These are phyloP conservation scores for Punctoribates punctum DNA, from an alignment of 2,888 invertebrate species.

Conservation along the genomic window DNA sequence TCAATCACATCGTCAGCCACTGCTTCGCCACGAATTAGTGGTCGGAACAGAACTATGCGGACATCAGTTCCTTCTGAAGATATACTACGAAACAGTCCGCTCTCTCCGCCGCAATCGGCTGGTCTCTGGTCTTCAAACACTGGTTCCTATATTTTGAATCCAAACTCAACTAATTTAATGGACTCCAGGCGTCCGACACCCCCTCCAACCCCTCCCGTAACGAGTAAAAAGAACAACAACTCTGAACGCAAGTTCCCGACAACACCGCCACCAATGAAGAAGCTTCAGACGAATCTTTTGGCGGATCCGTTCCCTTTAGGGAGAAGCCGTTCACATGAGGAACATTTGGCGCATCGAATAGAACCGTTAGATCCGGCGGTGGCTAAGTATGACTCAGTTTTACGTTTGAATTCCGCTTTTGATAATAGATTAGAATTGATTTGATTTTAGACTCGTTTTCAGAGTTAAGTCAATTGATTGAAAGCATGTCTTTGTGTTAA, in stretches of 20 bases:
- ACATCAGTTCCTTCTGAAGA: conserved; percentile 63
- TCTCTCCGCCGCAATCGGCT: conserved; percentile 50
- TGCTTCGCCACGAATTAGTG: conserved; percentile 48
- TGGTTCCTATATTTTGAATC: conserved; percentile 31
- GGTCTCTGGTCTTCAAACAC: conserved; percentile 46
- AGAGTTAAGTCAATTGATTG: not conserved
- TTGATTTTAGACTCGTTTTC: not conserved
- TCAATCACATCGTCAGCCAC: conserved; percentile 18
- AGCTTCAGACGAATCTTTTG: conserved; percentile 62
- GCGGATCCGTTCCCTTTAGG: conserved; percentile 66
- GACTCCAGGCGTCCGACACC: conserved; percentile 55
- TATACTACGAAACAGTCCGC: conserved; percentile 51
- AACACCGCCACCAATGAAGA: conserved; percentile 75
- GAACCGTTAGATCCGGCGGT: conserved; percentile 54
- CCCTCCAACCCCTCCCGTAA: conserved; percentile 59
- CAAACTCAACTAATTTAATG: conserved; percentile 44
- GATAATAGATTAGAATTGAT: not conserved
- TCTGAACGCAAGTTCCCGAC: conserved; percentile 63
- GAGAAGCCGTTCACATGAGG: conserved; percentile 88
- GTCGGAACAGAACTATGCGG: conserved; percentile 55
- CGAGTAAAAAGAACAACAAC: conserved; percentile 50
- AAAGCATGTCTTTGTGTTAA: no score
- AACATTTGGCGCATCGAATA: conserved; percentile 68
- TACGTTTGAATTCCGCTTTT: not conserved
- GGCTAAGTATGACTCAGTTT: conserved; percentile 26